Evolutionary conservation across 2,797 vertebrate species (phyloP).

Genomic region (Phaenicophaeus curvirostris): DNA sequence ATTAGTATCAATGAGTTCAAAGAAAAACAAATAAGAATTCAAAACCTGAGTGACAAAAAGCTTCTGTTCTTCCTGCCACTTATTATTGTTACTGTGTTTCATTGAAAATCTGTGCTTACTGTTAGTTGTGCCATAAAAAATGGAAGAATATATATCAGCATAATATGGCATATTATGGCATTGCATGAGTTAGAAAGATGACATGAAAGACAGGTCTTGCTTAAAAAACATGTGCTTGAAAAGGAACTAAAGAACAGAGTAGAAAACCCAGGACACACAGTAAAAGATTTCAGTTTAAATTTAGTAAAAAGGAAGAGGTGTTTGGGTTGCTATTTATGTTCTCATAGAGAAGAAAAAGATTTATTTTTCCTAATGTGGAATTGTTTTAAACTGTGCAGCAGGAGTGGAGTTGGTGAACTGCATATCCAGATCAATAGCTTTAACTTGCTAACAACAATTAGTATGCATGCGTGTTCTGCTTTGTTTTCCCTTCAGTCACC

Average conservation of each 20-base stretch:
- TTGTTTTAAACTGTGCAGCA: not conserved
- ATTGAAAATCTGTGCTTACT: not conserved
- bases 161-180: not conserved
- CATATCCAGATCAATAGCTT: not conserved
- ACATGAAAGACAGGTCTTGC: not conserved
- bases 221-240: not conserved
- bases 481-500: conserved; percentile 16
- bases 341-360: not conserved
- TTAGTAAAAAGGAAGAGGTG: not conserved
- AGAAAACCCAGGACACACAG: not conserved
- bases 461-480: not conserved
- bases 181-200: not conserved
- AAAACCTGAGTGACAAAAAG: not conserved
- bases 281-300: not conserved
- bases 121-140: not conserved
- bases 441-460: not conserved
- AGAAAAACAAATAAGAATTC: not conserved
- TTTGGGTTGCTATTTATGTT: not conserved
- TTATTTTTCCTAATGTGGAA: not conserved
- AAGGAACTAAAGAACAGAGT: not conserved
- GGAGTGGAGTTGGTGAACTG: not conserved
- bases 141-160: not conserved
- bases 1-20: rapidly evolving
- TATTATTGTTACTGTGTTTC: not conserved
- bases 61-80: not conserved